These are phyloP conservation scores for Chaetorhynchus papuensis DNA, from an alignment of 2,113 vertebrate species.

Conservation along the genomic window DNA sequence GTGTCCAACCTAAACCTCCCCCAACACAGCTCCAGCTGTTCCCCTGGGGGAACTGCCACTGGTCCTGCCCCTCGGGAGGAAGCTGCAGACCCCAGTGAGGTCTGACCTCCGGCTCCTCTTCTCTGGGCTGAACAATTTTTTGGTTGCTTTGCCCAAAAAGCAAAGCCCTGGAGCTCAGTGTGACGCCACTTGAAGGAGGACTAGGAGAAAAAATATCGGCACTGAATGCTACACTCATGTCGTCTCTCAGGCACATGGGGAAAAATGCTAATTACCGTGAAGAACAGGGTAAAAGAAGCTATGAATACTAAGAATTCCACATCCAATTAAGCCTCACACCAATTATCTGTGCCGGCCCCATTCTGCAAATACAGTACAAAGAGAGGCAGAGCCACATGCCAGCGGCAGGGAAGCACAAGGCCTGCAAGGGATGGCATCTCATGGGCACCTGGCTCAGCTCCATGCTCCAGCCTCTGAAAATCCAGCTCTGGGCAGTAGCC, in stretches of 20 bases:
- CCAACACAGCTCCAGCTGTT: background rate
- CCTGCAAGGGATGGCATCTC: background rate
- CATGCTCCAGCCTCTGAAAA: background rate
- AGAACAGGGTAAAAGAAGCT: background rate
- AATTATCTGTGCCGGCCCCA: background rate
- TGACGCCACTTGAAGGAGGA: background rate
- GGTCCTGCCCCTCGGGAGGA: background rate
- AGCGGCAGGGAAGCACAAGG: background rate
- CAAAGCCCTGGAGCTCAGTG: background rate
- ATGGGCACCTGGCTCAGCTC: background rate
- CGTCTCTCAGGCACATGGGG: background rate
- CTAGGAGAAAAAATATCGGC: background rate
- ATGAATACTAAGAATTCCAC: background rate
- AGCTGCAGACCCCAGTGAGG: background rate
- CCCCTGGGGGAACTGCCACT: background rate
- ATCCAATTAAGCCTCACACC: background rate
- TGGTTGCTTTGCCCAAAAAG: background rate
- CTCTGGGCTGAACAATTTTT: background rate
- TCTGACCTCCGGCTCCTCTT: background rate
- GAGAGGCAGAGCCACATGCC: background rate
- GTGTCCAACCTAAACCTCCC: background rate
- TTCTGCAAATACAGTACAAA: background rate
- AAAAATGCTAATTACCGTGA: background rate
- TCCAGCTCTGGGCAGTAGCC: background rate
- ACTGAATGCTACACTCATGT: background rate